A percentile compares a stretch with the other conserved stretches of the same genome.
Conservation (phyloP, 2,113 vertebrate genomes). For the Hystrix cristata region DNA sequence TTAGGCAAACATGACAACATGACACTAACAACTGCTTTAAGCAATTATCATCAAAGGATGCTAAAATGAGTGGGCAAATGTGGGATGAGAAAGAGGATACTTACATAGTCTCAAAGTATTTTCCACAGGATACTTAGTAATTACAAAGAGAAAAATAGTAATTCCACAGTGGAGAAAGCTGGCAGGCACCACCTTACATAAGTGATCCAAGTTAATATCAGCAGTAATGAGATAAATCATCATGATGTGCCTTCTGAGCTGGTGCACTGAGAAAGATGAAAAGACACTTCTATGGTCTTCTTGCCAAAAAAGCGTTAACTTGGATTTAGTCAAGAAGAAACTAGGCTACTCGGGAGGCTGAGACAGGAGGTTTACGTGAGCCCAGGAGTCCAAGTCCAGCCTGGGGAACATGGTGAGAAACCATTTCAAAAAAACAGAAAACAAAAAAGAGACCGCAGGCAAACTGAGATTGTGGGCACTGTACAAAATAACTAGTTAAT, state of each 20-base stretch:
- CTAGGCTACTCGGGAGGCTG: neutral
- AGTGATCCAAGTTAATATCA: neutral
- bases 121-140: neutral
- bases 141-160: neutral
- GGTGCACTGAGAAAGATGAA: neutral
- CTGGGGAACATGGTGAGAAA: neutral
- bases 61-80: neutral
- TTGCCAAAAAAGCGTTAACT: neutral
- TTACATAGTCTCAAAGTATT: neutral
- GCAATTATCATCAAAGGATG: neutral
- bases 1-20: neutral
- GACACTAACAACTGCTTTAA: neutral
- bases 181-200: neutral
- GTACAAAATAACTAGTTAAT: neutral
- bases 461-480: neutral
- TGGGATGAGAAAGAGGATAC: neutral
- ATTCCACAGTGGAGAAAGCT: neutral
- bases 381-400: neutral
- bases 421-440: neutral
- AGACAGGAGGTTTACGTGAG: neutral
- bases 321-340: constrained; percentile 38
- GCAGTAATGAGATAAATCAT: neutral
- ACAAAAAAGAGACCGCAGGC: neutral
- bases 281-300: neutral
- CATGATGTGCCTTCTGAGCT: neutral